Evolutionary conservation across 2,113 vertebrate species (phyloP).

Genomic region (Hippocampus comes): DNA sequence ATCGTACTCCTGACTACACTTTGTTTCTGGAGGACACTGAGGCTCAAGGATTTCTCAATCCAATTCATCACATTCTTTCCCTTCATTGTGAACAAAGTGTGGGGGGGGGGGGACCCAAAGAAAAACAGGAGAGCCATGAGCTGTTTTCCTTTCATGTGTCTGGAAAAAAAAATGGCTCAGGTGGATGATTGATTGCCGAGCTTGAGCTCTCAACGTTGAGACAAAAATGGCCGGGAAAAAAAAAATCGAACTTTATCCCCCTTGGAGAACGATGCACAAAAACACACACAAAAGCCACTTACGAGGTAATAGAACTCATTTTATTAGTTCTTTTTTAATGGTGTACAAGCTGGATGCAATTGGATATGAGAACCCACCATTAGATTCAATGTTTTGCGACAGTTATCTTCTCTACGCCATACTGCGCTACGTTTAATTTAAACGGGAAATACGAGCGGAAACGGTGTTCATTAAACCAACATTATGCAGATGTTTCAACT

Average conservation of each 20-base stretch:
- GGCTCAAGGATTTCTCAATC: conserved; percentile 41
- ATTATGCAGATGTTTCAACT: not conserved
- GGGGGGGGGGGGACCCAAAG: not conserved
- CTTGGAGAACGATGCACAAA: conserved; percentile 8
- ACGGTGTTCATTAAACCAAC: not conserved
- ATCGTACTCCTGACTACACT: conserved; percentile 12
- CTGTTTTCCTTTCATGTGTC: conserved; percentile 9
- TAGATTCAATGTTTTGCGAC: not conserved
- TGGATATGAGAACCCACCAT: not conserved
- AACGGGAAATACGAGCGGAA: not conserved
- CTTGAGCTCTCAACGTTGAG: conserved; percentile 33
- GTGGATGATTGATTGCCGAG: conserved; percentile 53
- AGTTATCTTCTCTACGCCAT: not conserved
- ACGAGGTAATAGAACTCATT: conserved; percentile 11
- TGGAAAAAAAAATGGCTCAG: conserved; percentile 44
- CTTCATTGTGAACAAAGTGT: conserved; percentile 23
- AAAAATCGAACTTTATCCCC: conserved; percentile 33
- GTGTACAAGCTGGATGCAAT: not conserved
- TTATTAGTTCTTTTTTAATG: not conserved
- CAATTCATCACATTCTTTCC: conserved; percentile 52
- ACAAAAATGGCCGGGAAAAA: conserved; percentile 16
- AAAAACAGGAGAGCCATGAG: conserved; percentile 22
- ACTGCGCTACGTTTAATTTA: conserved; percentile 1
- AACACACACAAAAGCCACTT: conserved; percentile 10
- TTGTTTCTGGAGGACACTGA: conserved; percentile 24